Evolutionary conservation across 2,888 invertebrate genomes (phyloP).

Genomic region (Epirrhoe tristata): DNA sequence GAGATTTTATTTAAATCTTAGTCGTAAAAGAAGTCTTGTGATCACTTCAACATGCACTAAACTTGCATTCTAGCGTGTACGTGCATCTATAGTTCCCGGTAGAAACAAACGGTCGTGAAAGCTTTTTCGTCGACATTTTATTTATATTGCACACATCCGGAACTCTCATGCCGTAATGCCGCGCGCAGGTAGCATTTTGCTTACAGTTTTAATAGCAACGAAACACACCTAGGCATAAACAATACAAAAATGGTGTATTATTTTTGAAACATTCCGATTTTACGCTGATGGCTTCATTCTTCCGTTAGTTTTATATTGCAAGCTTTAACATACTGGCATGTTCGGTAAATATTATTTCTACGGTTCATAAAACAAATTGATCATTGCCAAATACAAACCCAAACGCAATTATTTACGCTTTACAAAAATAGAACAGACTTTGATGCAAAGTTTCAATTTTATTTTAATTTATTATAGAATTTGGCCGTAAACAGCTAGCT

Average conservation of each 20-base stretch:
- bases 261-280: conserved; percentile 2
- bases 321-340: background rate
- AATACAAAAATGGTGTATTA: conserved; percentile 10
- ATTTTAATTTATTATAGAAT: background rate
- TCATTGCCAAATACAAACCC: background rate
- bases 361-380: background rate
- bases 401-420: background rate
- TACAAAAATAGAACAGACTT: background rate
- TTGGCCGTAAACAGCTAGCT: background rate
- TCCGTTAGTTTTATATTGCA: background rate
- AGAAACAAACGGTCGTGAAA: conserved; percentile 76
- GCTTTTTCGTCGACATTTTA: conserved; percentile 75
- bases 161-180: conserved; percentile 33
- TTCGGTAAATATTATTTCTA: background rate
- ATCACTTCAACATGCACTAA: no score
- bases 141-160: conserved; percentile 68
- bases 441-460: no score
- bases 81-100: conserved; percentile 57
- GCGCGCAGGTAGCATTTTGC: conserved; percentile 24
- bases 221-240: conserved; percentile 5
- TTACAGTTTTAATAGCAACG: conserved; percentile 20
- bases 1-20: no score
- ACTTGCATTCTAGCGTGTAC: conserved; percentile 8
- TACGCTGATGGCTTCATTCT: background rate
- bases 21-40: no score